Base-by-base conservation (phyloP, 30 jellyfish, hydroid and myxozoan species). In the Pseudorhiza aurosa region DNA sequence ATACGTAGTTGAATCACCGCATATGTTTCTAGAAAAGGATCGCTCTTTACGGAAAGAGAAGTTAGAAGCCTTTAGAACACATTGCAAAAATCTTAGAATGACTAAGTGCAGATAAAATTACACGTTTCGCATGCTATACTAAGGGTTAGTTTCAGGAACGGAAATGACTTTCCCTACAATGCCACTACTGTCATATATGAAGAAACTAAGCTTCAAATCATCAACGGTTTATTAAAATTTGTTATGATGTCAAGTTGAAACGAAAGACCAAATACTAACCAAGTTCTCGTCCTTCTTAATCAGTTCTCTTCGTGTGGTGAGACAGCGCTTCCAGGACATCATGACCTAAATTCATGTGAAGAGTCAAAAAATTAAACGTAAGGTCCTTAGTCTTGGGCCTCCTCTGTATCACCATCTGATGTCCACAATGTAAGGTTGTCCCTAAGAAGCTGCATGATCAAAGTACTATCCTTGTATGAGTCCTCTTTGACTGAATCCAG, bases 401-500 rank as follows among this genome's bases (percentile, higher is more conserved):
- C 29, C 14, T 77, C 96, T 14, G 43, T 72, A 9, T 83, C 93
- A 18, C 27, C 58, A 30, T 92, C 98, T 12, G 96, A 77, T 35
- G 98, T 92, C 98, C 98, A 92, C 85, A 92, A 71, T 40, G 99
- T 83, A 24, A 94, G 95, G 87, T 94, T 94, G 87, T 94, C 99
- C 30, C 99, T 65, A 5, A 94, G 88, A 19, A 94, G 97, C 77
- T 94, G 99, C 97, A 94, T 87, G 74, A 94, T 94, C 73, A 94
- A 70, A 12, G 99, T 94, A 93, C 99, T 94, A 77, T 94, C 99
- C 84, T 94, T 94, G 96, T 87, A 87, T 8, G 97, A 51, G 10
- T 94, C 99, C 79, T 94, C 99, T 59, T 87, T 77, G 45, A 94
- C 88, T 42, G 76, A 39, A 74, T 94, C 99, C 88, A 87, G 85